These are phyloP conservation scores for Cryptotermes secundus DNA, from an alignment of 1,140 invertebrate species.

Conservation along the genomic window DNA sequence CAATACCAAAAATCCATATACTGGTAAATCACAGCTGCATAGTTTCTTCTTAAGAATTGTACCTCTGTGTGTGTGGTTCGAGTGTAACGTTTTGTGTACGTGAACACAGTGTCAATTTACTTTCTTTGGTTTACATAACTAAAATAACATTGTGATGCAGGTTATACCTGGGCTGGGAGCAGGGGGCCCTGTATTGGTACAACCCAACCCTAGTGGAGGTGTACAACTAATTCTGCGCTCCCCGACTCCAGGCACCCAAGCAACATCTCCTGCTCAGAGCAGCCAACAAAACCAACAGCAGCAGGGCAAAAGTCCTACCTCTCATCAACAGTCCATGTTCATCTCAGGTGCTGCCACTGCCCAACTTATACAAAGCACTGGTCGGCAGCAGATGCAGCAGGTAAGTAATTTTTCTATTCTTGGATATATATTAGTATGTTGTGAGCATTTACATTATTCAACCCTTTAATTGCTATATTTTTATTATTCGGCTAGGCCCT, in stretches of 20 bases:
- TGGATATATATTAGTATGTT: not conserved
- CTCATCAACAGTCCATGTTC: conserved; percentile 21
- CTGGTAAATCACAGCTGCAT: no score
- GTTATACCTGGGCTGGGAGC: conserved; percentile 34
- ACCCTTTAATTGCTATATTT: no score
- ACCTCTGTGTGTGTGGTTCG: no score
- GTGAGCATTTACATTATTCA: no score
- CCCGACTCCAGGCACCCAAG: conserved; percentile 30
- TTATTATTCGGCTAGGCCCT: no score
- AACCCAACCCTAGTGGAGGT: conserved; percentile 42
- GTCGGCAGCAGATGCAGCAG: conserved; percentile 21
- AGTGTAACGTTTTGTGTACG: no score
- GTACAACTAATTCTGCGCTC: conserved; percentile 44
- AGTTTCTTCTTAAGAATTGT: no score
- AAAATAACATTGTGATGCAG: conserved; percentile 25
- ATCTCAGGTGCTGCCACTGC: conserved; percentile 27
- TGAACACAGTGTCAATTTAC: no score
- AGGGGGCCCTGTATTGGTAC: conserved; percentile 41
- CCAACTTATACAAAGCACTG: conserved; percentile 28
- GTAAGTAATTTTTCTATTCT: not conserved
- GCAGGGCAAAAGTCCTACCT: conserved; percentile 11
- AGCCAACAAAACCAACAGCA: conserved; percentile 16
- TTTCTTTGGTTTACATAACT: no score
- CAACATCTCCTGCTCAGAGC: not conserved
- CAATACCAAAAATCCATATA: no score